phyloP scores from a whole-genome alignment of 2,888 invertebrate genomes.

The Steinernema carpocapsae region DNA sequence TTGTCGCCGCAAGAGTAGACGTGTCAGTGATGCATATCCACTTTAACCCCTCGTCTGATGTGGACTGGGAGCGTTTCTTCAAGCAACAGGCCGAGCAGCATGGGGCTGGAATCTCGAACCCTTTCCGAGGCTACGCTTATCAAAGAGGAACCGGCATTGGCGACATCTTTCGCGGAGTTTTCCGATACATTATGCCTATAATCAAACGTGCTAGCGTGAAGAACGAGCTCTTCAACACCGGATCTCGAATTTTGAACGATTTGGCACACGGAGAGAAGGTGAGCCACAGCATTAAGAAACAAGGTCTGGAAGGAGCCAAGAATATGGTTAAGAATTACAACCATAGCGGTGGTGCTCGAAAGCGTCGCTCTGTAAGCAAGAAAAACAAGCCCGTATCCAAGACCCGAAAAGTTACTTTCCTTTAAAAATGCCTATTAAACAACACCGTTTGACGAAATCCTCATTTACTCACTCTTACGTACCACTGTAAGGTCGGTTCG shows the following conservation, averaged over 20 bases:
- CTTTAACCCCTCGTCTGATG: not conserved
- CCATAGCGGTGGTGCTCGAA: no score
- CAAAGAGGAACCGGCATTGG: not conserved
- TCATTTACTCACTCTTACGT: no score
- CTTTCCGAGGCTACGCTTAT: not conserved
- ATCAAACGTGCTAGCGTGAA: not conserved
- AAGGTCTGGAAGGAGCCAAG: not conserved
- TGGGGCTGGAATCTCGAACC: not conserved
- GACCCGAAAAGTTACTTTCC: not conserved
- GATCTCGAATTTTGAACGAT: not conserved
- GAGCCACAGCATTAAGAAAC: not conserved
- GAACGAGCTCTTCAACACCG: not conserved
- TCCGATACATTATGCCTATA: not conserved
- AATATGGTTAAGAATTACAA: no score
- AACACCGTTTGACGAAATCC: not conserved
- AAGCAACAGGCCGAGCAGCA: not conserved
- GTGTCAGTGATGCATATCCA: not conserved
- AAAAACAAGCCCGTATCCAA: no score
- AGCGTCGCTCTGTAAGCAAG: no score
- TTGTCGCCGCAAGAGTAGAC: not conserved
- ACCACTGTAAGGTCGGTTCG: no score
- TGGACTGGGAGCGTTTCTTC: not conserved
- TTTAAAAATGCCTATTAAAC: not conserved
- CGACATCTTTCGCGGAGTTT: not conserved
- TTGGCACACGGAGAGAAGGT: not conserved